phyloP scores from a whole-genome alignment of 2,888 invertebrate genomes.

The Amphimallon solstitiale region DNA sequence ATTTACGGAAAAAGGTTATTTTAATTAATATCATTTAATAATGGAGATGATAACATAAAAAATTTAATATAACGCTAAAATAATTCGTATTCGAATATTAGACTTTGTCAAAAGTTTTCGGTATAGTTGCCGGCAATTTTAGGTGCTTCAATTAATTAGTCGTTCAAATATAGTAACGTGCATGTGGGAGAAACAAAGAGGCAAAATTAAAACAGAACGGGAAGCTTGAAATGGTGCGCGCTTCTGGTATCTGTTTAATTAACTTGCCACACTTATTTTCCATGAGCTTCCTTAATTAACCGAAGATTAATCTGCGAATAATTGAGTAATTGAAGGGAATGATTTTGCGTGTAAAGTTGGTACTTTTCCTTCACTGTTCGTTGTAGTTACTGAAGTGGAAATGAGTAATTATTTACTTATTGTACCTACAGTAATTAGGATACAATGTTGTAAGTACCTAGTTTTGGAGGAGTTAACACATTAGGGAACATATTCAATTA shows the following conservation, averaged over 20 bases:
- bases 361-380: slow-evolving; percentile 2
- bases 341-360: slow-evolving; percentile 26
- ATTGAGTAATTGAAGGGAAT: slow-evolving; percentile 33
- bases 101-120: slow-evolving; percentile 23
- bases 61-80: background rate
- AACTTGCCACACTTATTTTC: slow-evolving; percentile 34
- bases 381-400: slow-evolving; percentile 7
- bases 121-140: slow-evolving; percentile 27
- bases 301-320: slow-evolving; percentile 33
- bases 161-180: slow-evolving; percentile 5
- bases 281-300: slow-evolving; percentile 35
- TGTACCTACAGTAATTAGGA: too few species aligned
- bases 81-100: slow-evolving; percentile 7
- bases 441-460: too few species aligned
- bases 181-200: background rate
- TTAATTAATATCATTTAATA: slow-evolving; percentile 11
- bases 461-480: too few species aligned
- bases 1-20: too few species aligned
- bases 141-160: slow-evolving; percentile 34
- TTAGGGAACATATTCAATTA: too few species aligned
- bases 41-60: background rate
- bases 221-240: slow-evolving; percentile 13
- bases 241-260: slow-evolving; percentile 30
- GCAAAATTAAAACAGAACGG: slow-evolving; percentile 9
- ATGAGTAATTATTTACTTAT: slow-evolving; percentile 27